Evolutionary conservation across 2,797 vertebrate species (phyloP), one percentile per base, ranked within the genome.

Genomic region (Semotilus atromaculatus): DNA sequence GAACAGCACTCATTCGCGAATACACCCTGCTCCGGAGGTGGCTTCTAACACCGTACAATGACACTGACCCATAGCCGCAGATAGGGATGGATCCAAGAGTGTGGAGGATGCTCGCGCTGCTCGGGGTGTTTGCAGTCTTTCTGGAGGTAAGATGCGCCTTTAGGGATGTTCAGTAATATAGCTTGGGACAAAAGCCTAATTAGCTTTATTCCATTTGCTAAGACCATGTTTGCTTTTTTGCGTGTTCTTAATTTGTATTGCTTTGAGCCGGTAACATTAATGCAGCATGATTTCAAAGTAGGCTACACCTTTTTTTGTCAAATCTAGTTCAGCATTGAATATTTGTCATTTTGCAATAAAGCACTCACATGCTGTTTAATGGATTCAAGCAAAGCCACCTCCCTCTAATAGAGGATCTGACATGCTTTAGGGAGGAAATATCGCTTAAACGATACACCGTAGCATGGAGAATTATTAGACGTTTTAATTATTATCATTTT

Each of bases 21-120:
- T 66, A 75, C 71, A 83, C 78, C 53, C 78, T 68, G 48, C 48
- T 75, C 79, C 77, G 88, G 84, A 86, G 84, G 88, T 90, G 89
- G 84, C 85, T 85, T 82, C 85, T 78, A 60, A 85, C 60, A 36
- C 87, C 89, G 64, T 91, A 85, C 92, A 91, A 90, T 94, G 93
- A 93, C 91, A 91, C 91, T 85, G 90, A 93, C 89, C 72, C 90
- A 88, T 82, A 88, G 88, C 90, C 91, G 90, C 93, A 90, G 94
- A 94, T 94, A 91, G 94, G 90, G 93, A 95, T 94, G 94, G 90
- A 89, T 91, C 86, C 90, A 21, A 92, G 82, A 90, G 89, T 91
- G 92, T 92, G 92, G 90, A 91, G 90, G 85, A 94, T 94, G 91
- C 68, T 94, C 86, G 85, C 88, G 91, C 88, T 95, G 93, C 93